These are phyloP conservation scores for Pogonocichla stellata DNA, from an alignment of 2,113 vertebrate genomes.

Conservation along the genomic window DNA sequence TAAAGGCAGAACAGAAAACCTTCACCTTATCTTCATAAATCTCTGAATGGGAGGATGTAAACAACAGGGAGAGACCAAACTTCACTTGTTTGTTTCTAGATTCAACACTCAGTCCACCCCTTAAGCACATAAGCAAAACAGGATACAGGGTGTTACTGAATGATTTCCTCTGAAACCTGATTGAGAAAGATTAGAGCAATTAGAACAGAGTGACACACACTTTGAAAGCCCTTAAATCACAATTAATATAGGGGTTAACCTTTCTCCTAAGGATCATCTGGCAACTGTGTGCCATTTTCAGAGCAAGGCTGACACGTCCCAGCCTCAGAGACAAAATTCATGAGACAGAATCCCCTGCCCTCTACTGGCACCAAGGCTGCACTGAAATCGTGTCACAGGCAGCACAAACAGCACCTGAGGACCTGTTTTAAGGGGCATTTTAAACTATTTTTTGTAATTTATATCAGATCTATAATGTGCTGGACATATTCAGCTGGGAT, in stretches of 20 bases:
- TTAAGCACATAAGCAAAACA: constrained; percentile 52
- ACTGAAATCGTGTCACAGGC: neutral
- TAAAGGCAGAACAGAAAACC: constrained; percentile 30
- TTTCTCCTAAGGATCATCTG: constrained; percentile 11
- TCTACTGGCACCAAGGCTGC: neutral
- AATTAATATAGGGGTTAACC: constrained; percentile 12
- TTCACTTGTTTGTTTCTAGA: constrained; percentile 30
- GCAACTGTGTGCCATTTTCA: neutral
- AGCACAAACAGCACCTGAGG: neutral
- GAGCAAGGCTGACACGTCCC: neutral
- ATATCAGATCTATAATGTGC: neutral
- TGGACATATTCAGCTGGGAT: neutral
- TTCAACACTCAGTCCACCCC: neutral
- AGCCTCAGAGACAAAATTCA: neutral
- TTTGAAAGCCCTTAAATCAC: constrained; percentile 32
- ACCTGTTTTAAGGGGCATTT: neutral
- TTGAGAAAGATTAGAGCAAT: constrained; percentile 59
- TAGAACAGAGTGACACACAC: constrained; percentile 24
- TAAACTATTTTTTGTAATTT: neutral
- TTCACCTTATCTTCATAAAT: constrained; percentile 31
- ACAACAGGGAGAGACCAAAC: constrained; percentile 14
- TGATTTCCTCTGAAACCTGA: constrained; percentile 62
- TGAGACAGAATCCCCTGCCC: constrained; percentile 59
- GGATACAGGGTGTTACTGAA: constrained; percentile 62
- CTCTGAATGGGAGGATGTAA: constrained; percentile 53